Evolutionary conservation across 2,888 invertebrate species (phyloP).

Genomic region (Archaeoteleia sp.): DNA sequence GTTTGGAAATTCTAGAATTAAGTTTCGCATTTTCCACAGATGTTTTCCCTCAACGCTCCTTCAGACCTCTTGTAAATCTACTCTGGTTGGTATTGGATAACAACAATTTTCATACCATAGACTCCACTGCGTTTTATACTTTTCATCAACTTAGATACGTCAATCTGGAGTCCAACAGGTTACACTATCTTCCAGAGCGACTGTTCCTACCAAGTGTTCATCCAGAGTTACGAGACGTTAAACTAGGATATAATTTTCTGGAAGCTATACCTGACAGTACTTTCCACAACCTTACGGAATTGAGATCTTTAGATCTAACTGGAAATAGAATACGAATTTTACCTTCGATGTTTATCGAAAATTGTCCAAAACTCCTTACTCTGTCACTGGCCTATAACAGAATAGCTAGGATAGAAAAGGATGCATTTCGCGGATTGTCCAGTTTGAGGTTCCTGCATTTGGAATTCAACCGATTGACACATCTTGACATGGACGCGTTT

Average conservation of each 20-base stretch:
- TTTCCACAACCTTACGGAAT: slow-evolving; percentile 83
- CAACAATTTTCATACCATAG: slow-evolving; percentile 86
- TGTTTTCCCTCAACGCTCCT: slow-evolving; percentile 84
- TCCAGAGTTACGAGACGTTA: slow-evolving; percentile 84
- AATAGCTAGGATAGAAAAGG: slow-evolving; percentile 82
- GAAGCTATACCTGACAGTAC: slow-evolving; percentile 81
- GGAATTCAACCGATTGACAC: slow-evolving; percentile 85
- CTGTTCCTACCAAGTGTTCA: slow-evolving; percentile 83
- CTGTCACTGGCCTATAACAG: slow-evolving; percentile 90
- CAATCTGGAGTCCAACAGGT: slow-evolving; percentile 90
- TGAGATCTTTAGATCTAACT: slow-evolving; percentile 86
- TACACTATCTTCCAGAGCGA: slow-evolving; percentile 82
- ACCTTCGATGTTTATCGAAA: slow-evolving; percentile 81
- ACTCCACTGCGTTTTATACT: slow-evolving; percentile 82
- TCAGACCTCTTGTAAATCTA: slow-evolving; percentile 84
- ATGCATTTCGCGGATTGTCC: slow-evolving; percentile 85
- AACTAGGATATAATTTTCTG: slow-evolving; percentile 88
- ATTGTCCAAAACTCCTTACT: slow-evolving; percentile 86
- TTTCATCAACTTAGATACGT: slow-evolving; percentile 80
- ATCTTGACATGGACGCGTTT: slow-evolving; percentile 75
- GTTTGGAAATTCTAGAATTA: slow-evolving; percentile 88
- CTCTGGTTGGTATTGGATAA: slow-evolving; percentile 92
- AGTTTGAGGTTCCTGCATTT: slow-evolving; percentile 86
- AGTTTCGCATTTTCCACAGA: slow-evolving; percentile 90
- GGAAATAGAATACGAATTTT: slow-evolving; percentile 85